Conservation (phyloP, 1,140 invertebrate genomes). For the Neuroterus valhalla region DNA sequence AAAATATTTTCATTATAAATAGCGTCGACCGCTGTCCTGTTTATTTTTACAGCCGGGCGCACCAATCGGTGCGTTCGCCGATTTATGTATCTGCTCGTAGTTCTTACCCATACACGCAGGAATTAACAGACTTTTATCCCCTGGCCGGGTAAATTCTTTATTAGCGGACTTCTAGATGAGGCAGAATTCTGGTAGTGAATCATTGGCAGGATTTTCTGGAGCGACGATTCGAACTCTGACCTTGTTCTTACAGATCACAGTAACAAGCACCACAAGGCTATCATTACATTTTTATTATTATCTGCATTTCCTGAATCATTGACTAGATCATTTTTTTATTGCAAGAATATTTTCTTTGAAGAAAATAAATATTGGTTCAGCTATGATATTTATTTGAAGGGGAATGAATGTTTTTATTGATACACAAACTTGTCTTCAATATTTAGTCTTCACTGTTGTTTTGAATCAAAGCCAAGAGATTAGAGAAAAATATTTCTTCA, state of each 20-base stretch:
- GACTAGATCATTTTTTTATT: too few relatives aligned
- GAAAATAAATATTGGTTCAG: too few relatives aligned
- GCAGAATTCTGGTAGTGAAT: not conserved
- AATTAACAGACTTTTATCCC: slow-evolving; percentile 41
- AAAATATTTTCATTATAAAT: slow-evolving; percentile 74
- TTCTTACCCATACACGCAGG: not conserved
- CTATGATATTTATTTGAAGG: not conserved
- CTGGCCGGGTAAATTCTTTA: slow-evolving; percentile 39
- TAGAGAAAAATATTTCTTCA: slow-evolving; percentile 19
- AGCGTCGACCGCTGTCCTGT: slow-evolving; percentile 60
- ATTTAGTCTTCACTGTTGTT: not conserved
- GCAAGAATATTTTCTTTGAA: too few relatives aligned
- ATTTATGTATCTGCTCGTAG: slow-evolving; percentile 38
- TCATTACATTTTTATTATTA: too few relatives aligned
- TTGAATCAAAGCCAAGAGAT: slow-evolving; percentile 21
- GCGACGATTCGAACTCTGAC: too few relatives aligned
- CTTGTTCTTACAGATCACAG: too few relatives aligned
- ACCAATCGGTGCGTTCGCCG: slow-evolving; percentile 49
- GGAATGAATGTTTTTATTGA: not conserved
- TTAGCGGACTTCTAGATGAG: slow-evolving; percentile 38
- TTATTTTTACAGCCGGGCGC: slow-evolving; percentile 59
- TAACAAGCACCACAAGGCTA: too few relatives aligned
- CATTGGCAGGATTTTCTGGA: not conserved
- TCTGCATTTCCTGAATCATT: too few relatives aligned
- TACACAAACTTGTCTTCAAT: not conserved